Percentiles rank a stretch among this genome's conserved stretches.
phyloP scores from a whole-genome alignment of 2,888 invertebrate genomes.

The Xanthorhoe spadicearia region DNA sequence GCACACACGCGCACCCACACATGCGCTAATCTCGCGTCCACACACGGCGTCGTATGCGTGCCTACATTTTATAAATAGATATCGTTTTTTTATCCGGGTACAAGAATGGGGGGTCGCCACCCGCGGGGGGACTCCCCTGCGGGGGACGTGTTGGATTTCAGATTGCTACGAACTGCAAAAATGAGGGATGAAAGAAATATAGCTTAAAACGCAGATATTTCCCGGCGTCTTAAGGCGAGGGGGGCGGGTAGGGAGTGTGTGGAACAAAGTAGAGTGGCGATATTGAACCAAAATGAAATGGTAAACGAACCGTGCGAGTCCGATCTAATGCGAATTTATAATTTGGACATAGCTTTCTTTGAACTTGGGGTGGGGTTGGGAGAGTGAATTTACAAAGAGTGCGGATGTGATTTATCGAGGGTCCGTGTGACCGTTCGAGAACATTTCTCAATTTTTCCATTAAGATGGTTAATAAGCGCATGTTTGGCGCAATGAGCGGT shows the following conservation, averaged over 20 bases:
- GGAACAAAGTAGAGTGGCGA: constrained; percentile 85
- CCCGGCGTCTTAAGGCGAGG: constrained; percentile 83
- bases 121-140: constrained; percentile 75
- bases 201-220: constrained; percentile 86
- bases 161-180: constrained; percentile 86
- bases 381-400: constrained; percentile 79
- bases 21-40: constrained; percentile 73
- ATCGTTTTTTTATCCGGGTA: constrained; percentile 85
- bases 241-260: constrained; percentile 77
- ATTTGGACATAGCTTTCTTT: constrained; percentile 85
- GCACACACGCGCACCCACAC: constrained; percentile 68
- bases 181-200: constrained; percentile 86
- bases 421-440: constrained; percentile 67
- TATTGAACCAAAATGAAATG: constrained; percentile 85
- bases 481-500: constrained; percentile 71
- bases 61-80: constrained; percentile 85
- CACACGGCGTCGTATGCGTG: constrained; percentile 72
- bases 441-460: constrained; percentile 54
- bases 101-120: constrained; percentile 81
- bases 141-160: constrained; percentile 85
- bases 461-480: constrained; percentile 67
- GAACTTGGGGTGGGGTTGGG: constrained; percentile 73
- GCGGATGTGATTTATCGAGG: constrained; percentile 80
- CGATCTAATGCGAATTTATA: constrained; percentile 85
- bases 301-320: constrained; percentile 85